Conservation (phyloP, 2,888 invertebrate genomes). For the Lasioglossum marginatum region DNA sequence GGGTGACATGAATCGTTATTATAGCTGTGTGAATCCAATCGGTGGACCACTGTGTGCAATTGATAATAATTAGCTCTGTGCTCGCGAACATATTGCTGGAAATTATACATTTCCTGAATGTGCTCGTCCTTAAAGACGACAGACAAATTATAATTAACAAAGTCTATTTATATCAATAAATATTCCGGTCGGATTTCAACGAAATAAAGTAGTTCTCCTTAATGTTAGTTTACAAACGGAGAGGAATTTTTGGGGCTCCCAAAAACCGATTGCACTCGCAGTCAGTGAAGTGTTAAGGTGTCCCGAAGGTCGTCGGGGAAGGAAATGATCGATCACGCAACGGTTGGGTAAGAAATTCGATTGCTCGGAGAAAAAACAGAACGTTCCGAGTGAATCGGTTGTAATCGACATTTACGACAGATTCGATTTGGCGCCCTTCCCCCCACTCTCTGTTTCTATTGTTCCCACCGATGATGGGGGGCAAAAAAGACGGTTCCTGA, state of each 20-base stretch:
- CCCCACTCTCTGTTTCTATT: neutral
- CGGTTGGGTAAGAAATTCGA: conserved; percentile 2
- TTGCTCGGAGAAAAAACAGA: neutral
- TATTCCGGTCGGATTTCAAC: too few relatives aligned
- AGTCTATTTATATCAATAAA: too few relatives aligned
- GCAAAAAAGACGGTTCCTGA: conserved; percentile 13
- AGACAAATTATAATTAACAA: neutral
- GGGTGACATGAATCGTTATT: neutral
- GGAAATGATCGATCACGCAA: conserved; percentile 22
- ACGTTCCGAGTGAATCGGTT: neutral
- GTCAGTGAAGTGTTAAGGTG: neutral
- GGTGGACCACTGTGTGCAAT: neutral
- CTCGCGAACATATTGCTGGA: too few relatives aligned
- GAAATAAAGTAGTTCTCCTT: neutral
- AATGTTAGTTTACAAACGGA: neutral
- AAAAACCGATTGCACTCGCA: neutral
- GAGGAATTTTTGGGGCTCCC: neutral
- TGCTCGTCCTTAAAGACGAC: neutral
- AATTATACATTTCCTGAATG: neutral
- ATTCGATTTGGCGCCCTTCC: conserved; percentile 10
- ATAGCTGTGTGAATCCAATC: neutral
- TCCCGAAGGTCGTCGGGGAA: conserved; percentile 2
- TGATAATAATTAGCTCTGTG: neutral
- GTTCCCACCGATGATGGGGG: neutral
- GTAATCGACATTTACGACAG: conserved; percentile 23